Conservation (phyloP, 2,888 invertebrate genomes). For the Hyalella azteca region DNA sequence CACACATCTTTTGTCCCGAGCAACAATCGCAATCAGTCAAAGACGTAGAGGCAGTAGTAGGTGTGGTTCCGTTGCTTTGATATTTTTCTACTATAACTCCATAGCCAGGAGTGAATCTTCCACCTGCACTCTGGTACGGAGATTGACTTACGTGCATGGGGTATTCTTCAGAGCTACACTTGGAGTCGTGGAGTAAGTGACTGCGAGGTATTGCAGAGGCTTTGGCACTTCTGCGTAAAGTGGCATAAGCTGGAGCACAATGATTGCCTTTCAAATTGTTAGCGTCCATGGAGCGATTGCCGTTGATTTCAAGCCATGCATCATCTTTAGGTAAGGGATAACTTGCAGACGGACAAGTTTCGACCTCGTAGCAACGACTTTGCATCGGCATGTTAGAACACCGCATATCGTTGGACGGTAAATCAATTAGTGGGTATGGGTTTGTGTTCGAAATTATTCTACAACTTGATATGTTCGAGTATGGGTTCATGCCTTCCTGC, state of each 20-base stretch:
- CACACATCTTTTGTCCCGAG: conserved; percentile 28
- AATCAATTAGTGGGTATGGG: conserved; percentile 49
- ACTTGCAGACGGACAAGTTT: neutral
- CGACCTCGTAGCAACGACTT: conserved; percentile 12
- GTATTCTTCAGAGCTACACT: conserved; percentile 49
- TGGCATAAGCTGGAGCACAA: conserved; percentile 32
- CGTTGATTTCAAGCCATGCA: neutral
- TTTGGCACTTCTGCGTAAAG: conserved; percentile 27
- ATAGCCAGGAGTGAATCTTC: conserved; percentile 50
- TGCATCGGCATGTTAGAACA: neutral
- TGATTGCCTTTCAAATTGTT: conserved; percentile 24
- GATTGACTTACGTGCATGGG: conserved; percentile 44
- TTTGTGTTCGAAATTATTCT: conserved; percentile 42
- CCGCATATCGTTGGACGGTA: conserved; percentile 40
- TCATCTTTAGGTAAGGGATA: conserved; percentile 15
- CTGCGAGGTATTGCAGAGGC: neutral
- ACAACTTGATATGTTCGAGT: conserved; percentile 36
- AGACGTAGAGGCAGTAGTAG: conserved; percentile 39
- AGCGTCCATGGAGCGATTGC: neutral
- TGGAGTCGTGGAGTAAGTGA: conserved; percentile 6
- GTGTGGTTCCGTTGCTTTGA: conserved; percentile 17
- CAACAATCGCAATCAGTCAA: conserved; percentile 31
- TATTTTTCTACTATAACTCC: conserved; percentile 36
- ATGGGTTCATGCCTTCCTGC: conserved; percentile 38
- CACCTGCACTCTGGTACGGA: conserved; percentile 45